A percentile compares a stretch with the other conserved stretches of the same genome.
These are phyloP conservation scores for Drosophila melanocephala DNA, from an alignment of 2,888 invertebrate genomes.

Conservation along the genomic window DNA sequence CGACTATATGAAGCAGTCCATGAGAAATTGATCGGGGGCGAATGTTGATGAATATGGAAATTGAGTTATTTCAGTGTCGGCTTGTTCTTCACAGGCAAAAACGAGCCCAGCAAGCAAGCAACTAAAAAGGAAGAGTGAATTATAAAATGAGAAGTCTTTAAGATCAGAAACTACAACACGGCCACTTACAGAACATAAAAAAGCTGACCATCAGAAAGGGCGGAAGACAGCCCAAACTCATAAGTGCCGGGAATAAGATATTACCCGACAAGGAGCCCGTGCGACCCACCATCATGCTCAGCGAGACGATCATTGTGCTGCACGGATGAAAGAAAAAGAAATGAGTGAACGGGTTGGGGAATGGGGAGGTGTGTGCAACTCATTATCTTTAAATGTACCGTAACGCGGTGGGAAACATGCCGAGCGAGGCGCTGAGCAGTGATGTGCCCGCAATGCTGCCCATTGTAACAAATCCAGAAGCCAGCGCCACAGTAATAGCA, in stretches of 20 bases:
- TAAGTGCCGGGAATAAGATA: constrained; percentile 89
- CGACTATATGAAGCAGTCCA: constrained; percentile 16
- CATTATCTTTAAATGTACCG: constrained; percentile 63
- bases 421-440: constrained; percentile 78
- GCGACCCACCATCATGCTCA: constrained; percentile 90
- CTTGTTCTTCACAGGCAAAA: constrained; percentile 71
- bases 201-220: constrained; percentile 90
- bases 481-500: constrained; percentile 86
- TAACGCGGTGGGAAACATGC: constrained; percentile 82
- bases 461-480: constrained; percentile 86
- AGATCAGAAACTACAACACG: neutral
- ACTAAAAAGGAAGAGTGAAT: constrained; percentile 31
- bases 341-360: neutral
- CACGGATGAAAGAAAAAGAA: too few species aligned
- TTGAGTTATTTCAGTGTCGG: constrained; percentile 58
- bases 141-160: neutral
- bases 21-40: constrained; percentile 27
- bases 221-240: constrained; percentile 89
- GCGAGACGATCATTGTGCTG: constrained; percentile 91
- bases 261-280: constrained; percentile 90
- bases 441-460: constrained; percentile 80
- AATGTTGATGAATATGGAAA: constrained; percentile 37
- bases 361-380: too few species aligned
- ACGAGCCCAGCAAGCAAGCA: constrained; percentile 60
- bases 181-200: constrained; percentile 87